Conservation (phyloP, 2,888 invertebrate genomes). For the Gari tellinella region DNA sequence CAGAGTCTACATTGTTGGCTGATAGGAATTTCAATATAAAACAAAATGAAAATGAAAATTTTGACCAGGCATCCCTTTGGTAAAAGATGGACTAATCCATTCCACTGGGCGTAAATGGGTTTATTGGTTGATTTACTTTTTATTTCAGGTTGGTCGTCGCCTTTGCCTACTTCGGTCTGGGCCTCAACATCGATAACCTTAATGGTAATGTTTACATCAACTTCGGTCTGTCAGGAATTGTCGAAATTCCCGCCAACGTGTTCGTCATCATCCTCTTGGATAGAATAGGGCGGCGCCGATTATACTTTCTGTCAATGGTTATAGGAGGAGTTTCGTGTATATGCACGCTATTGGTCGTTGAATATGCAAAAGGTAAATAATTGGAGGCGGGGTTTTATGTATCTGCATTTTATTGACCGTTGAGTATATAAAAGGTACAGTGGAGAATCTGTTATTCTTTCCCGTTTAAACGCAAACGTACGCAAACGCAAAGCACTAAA, state of each 20-base stretch:
- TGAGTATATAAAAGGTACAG: too few species aligned
- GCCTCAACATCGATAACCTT: constrained; percentile 72
- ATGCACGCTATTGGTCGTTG: constrained; percentile 30
- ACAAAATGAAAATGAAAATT: too few species aligned
- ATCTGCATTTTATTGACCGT: too few species aligned
- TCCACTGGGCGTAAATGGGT: too few species aligned
- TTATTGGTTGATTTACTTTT: neutral
- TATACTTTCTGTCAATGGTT: constrained; percentile 68
- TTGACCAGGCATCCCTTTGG: too few species aligned
- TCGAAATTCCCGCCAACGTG: constrained; percentile 71
- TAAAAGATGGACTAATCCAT: too few species aligned
- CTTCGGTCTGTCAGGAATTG: constrained; percentile 73
- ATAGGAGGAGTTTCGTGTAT: constrained; percentile 69
- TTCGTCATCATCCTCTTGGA: constrained; percentile 66
- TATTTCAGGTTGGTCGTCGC: constrained; percentile 71
- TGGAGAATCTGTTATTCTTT: too few species aligned
- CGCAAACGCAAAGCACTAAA: too few species aligned
- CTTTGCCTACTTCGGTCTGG: constrained; percentile 74
- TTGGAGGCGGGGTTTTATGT: too few species aligned
- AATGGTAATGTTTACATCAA: constrained; percentile 76
- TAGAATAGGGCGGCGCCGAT: constrained; percentile 66
- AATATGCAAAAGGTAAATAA: constrained; percentile 37
- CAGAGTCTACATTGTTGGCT: too few species aligned
- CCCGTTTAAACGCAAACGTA: too few species aligned
- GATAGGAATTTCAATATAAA: too few species aligned